A percentile compares a stretch with the other conserved stretches of the same genome.
Evolutionary conservation across 2,113 vertebrate genomes (phyloP).

Genomic region (Silurus meridionalis): DNA sequence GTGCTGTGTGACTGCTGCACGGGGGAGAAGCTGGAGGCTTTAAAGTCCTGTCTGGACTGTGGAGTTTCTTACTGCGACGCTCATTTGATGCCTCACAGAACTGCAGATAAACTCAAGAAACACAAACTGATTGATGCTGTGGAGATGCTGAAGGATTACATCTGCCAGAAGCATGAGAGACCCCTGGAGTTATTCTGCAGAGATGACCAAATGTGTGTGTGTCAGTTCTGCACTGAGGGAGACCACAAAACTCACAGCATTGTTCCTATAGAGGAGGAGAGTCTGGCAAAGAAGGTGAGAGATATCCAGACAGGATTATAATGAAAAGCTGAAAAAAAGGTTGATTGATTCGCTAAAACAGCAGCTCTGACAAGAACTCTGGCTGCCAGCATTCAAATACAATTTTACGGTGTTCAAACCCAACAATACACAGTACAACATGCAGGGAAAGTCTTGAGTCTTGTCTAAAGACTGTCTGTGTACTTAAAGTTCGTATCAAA

Average conservation of each 20-base stretch:
- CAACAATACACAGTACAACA: no score
- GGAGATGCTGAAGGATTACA: slow-evolving; percentile 6
- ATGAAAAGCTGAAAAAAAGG: no score
- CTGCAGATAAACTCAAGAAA: background rate
- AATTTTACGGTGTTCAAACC: no score
- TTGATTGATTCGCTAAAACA: no score
- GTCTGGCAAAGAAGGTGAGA: background rate
- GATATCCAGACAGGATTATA: background rate
- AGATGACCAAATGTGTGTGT: slow-evolving; percentile 11
- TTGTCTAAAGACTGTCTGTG: no score
- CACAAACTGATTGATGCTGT: slow-evolving; percentile 10
- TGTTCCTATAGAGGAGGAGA: background rate
- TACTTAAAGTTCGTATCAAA: no score
- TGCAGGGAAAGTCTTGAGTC: no score
- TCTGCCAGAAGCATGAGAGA: slow-evolving; percentile 1
- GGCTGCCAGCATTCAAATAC: no score
- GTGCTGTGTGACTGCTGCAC: slow-evolving; percentile 4
- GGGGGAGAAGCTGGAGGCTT: background rate
- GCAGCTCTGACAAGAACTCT: no score
- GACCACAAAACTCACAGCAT: background rate
- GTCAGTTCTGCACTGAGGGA: slow-evolving; percentile 10
- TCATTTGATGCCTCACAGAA: background rate
- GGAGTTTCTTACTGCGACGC: slow-evolving; percentile 7
- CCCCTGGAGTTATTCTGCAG: slow-evolving; percentile 20
- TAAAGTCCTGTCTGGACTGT: slow-evolving; percentile 17